A percentile compares a stretch with the other conserved stretches of the same genome.
Conservation (phyloP, 2,113 vertebrate species). For the Lampris megalopsis region DNA sequence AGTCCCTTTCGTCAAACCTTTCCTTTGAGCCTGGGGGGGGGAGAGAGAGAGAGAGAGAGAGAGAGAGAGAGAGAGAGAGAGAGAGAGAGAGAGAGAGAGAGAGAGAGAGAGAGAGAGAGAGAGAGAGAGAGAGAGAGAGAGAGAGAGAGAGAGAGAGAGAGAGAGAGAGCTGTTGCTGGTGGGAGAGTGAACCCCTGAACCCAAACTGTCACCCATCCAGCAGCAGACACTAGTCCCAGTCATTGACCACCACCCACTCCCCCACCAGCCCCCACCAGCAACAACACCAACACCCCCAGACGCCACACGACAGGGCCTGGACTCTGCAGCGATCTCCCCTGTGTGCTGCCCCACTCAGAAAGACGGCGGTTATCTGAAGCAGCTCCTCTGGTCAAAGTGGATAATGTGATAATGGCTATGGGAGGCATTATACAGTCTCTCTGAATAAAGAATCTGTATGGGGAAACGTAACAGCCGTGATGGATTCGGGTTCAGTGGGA, state of each 20-base stretch:
- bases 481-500: not conserved
- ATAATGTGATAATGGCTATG: constrained; percentile 34
- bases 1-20: constrained; percentile 57
- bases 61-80: constrained; percentile 49
- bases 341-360: constrained; percentile 4
- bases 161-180: not conserved
- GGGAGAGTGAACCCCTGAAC: constrained; percentile 65
- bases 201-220: constrained; percentile 65
- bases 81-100: constrained; percentile 33
- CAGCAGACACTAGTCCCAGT: constrained; percentile 67
- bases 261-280: constrained; percentile 18
- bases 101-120: constrained; percentile 30
- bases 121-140: constrained; percentile 49
- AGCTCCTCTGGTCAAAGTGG: constrained; percentile 21
- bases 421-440: not conserved
- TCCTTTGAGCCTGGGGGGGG: constrained; percentile 63
- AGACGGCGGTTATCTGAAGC: constrained; percentile 26
- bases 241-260: constrained; percentile 31
- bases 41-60: constrained; percentile 44
- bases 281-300: constrained; percentile 28
- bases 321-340: constrained; percentile 31
- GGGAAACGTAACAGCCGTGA: not conserved
- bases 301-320: constrained; percentile 25
- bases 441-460: not conserved
- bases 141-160: constrained; percentile 33